Base-by-base conservation (phyloP, 2,888 invertebrate species). In the Himalopsyche japonica region DNA sequence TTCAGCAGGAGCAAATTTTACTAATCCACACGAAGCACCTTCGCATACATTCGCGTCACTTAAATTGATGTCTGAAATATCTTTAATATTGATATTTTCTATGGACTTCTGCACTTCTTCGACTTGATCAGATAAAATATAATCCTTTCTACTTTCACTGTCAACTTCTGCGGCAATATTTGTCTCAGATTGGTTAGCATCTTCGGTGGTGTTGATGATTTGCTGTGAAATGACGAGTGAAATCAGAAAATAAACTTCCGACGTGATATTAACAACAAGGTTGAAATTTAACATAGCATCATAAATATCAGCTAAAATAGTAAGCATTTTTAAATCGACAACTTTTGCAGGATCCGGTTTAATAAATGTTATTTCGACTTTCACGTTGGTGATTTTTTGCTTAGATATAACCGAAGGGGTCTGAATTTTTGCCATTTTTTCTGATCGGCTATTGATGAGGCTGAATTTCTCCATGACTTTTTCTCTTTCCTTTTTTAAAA, bases 171-270 rank as follows among this genome's bases (percentile, higher is more conserved):
- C 30, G 8, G 48, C 27, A 15, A 0, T 48, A 1, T 48, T 49
- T 32, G 48, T 70, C 7, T 47, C 10, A 12, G 32, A 12, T 8
- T 30, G 18, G n/a, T 80, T 34, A 57, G 81, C 48, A 79, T 80
- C 76, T 80, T 78, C 47, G 4, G 34, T 37, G 6, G 24, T 47
- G 27, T 79, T 82, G 88, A 88, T 76, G 89, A 88, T 81, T 85
- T 93, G 92, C 86, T 93, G 92, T 0, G 92, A 93, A 77, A 94
- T 89, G 32, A 95, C 90, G 82, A 96, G 91, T 0, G 95, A 94
- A 88, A 95, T 92, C 30, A 96, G 89, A 90, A 95, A 95, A 89
- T 95, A 94, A 84, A 96, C 90, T 89, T 96, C 96, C 0, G 94
- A 93, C 86, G 94, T 93, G 5, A 94, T 89, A 90, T 95, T 95